Evolutionary conservation across 1,140 invertebrate genomes (phyloP), one percentile per base, ranked within the genome.

Genomic region (Aphelinus atriplicis): DNA sequence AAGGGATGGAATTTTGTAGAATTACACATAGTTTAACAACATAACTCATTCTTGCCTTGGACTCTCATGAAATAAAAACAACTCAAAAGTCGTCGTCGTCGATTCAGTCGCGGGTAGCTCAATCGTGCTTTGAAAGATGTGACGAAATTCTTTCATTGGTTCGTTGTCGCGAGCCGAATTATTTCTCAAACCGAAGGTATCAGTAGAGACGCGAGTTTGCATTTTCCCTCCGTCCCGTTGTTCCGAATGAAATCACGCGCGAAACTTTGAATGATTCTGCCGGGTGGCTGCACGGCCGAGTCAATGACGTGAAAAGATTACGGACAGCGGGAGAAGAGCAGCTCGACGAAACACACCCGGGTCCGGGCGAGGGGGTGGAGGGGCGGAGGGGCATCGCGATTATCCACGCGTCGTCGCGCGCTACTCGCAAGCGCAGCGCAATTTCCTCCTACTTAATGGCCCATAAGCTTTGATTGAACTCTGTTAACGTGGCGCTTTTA

Each of bases 361-460:
- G 26, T 26, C 26, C 26, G 26, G 26, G 26, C 26, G 26, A 26
- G 26, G 26, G 26, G 26, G 26, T 26, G 26, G 26, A 26, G 26
- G 26, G 26, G 26, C 26, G 26, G 26, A 64, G 57, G 55, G 57
- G 26, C 7, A 6, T 9, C 47, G 43, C 2, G 65, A 68, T 68
- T 56, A 68, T 55, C 55, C 9, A 60, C 63, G 45, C 62, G 46
- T 63, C 60, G 50, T 9, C 43, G 50, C 4, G 47, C 43, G 6
- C 45, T 77, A 78, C 77, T 75, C 84, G 82, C 85, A 81, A 78
- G 83, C 84, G 82, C 80, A 78, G 85, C 85, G 78, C 80, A 80
- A 87, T 86, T 87, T 87, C 84, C 81, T 80, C 82, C 81, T 85
- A 83, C 82, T 81, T 87, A 87, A 87, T 87, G 85, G 84, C 77